These are phyloP conservation scores for Nymphicus hollandicus DNA, from an alignment of 2,113 vertebrate genomes.

Conservation along the genomic window DNA sequence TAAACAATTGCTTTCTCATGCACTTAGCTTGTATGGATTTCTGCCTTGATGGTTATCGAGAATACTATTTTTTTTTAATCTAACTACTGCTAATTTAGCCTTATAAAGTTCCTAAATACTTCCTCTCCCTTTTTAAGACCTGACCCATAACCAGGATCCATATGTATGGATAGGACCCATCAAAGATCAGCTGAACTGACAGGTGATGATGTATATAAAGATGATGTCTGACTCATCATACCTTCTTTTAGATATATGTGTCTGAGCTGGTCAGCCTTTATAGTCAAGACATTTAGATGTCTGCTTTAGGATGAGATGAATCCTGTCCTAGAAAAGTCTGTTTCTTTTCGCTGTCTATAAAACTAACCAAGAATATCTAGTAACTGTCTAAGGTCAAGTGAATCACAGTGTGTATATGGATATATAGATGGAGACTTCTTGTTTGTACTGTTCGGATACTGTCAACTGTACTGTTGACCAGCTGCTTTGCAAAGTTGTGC, in stretches of 20 bases:
- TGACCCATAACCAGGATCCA: not conserved
- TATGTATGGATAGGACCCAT: not conserved
- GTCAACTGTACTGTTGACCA: not conserved
- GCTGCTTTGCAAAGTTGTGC: not conserved
- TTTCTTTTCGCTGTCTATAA: not conserved
- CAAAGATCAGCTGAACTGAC: not conserved
- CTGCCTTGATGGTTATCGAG: rapidly evolving
- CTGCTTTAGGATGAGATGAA: not conserved
- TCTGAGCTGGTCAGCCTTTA: not conserved
- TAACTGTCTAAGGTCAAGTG: not conserved
- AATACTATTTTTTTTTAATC: not conserved
- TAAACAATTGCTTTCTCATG: not conserved
- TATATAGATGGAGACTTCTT: not conserved
- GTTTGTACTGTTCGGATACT: not conserved
- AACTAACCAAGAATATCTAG: not conserved
- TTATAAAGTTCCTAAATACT: not conserved
- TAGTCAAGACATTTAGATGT: not conserved
- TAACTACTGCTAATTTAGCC: not conserved
- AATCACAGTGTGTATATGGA: not conserved
- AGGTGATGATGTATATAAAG: not conserved
- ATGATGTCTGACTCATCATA: not conserved
- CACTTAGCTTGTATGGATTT: not conserved
- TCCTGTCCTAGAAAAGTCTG: not conserved
- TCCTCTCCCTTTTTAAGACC: not conserved
- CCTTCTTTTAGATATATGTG: not conserved